Conservation (phyloP, 1,140 invertebrate genomes). For the fruit fly (Drosophila melanogaster) region Release_6_plus_ISO1_MT NT_033779.5:9009001-9009500, state of each 20-base stretch:
- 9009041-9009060: conserved; percentile 83
- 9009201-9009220: conserved; percentile 62
- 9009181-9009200: conserved; percentile 59
- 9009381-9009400: conserved; percentile 69
- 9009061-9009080: conserved; percentile 84
- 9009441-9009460: conserved; percentile 48
- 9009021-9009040: conserved; percentile 21
- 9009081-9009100: conserved; percentile 81
- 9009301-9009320: conserved; percentile 46
- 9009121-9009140: conserved; percentile 48
- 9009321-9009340: conserved; percentile 77
- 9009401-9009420: conserved; percentile 82
- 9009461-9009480: conserved; percentile 66
- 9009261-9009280: conserved; percentile 50
- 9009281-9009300: conserved; percentile 3
- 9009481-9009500: conserved; percentile 49
- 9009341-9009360: conserved; percentile 63
- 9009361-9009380: conserved; percentile 14
- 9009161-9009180: conserved; percentile 42
- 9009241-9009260: conserved; percentile 39
- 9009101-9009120: conserved; percentile 59
- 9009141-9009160: conserved; percentile 30
- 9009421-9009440: conserved; percentile 69
- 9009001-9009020: conserved; percentile 5
- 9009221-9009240: conserved; percentile 54